Conservation (phyloP, 2,797 vertebrate genomes). For the Aplochiton taeniatus region DNA sequence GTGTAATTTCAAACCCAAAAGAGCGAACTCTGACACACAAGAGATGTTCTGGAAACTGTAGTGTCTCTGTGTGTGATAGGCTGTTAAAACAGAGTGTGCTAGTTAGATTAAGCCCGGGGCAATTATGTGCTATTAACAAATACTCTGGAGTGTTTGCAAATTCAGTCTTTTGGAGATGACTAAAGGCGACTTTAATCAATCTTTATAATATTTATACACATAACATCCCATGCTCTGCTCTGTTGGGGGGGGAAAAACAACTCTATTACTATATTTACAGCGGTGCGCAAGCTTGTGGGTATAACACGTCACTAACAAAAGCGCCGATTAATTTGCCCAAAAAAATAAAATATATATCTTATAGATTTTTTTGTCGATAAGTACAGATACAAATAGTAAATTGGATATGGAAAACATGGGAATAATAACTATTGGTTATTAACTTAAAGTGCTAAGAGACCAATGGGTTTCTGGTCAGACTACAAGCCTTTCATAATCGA, state of each 20-base stretch:
- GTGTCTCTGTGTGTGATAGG: neutral
- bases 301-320: slow-evolving; percentile 32
- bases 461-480: slow-evolving; percentile 55
- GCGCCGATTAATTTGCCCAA: slow-evolving; percentile 9
- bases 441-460: slow-evolving; percentile 72
- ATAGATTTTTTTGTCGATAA: slow-evolving; percentile 40
- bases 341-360: slow-evolving; percentile 2
- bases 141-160: slow-evolving; percentile 48
- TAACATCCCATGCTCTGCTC: slow-evolving; percentile 18
- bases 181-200: slow-evolving; percentile 42
- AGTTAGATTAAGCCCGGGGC: too few relatives aligned
- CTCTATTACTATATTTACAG: slow-evolving; percentile 35
- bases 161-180: slow-evolving; percentile 56
- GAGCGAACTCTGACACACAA: too few relatives aligned
- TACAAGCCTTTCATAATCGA: slow-evolving; percentile 50
- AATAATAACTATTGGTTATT: slow-evolving; percentile 53
- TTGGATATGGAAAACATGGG: slow-evolving; percentile 53
- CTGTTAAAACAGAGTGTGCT: too few relatives aligned
- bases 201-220: slow-evolving; percentile 49
- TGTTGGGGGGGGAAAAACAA: slow-evolving; percentile 16
- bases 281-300: slow-evolving; percentile 48
- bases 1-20: too few relatives aligned
- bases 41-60: neutral
- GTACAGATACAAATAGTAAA: slow-evolving; percentile 66
- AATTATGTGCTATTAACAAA: slow-evolving; percentile 18